Evolutionary conservation across 53 echinoderm and acorn worm species (phyloP).

Genomic region (Patiria pectinifera): DNA sequence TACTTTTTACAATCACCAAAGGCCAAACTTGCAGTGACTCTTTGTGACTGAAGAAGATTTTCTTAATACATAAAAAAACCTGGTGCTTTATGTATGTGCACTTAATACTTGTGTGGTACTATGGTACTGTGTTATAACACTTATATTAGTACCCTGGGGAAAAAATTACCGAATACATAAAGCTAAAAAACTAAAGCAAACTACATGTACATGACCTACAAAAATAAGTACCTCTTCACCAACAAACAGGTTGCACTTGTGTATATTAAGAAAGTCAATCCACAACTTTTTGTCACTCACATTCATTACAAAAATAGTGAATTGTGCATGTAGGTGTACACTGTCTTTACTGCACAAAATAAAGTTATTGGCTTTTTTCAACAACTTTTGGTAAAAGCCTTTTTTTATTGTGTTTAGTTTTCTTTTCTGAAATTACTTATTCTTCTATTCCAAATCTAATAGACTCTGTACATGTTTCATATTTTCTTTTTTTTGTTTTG

Average conservation of each 20-base stretch:
- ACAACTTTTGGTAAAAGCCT: too few relatives aligned
- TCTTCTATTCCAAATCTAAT: too few relatives aligned
- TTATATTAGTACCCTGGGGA: not conserved
- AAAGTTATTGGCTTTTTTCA: not conserved
- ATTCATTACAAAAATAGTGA: not conserved
- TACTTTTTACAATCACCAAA: too few relatives aligned
- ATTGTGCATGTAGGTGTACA: not conserved
- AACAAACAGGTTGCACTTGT: not conserved
- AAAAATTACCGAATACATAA: not conserved
- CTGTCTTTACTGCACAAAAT: not conserved
- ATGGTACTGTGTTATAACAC: not conserved
- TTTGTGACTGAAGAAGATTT: too few relatives aligned
- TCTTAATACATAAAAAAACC: not conserved
- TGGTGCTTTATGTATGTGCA: not conserved
- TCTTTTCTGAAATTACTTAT: not conserved
- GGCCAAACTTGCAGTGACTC: not conserved
- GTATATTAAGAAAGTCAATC: not conserved
- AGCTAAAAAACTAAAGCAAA: not conserved
- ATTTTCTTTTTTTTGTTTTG: too few relatives aligned
- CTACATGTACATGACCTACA: not conserved
- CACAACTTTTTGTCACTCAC: not conserved
- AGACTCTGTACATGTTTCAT: too few relatives aligned
- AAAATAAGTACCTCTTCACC: not conserved
- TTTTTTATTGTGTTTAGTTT: not conserved
- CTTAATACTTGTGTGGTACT: not conserved